Conservation (phyloP, 2,888 invertebrate species). For the Folsomia manolachei region DNA sequence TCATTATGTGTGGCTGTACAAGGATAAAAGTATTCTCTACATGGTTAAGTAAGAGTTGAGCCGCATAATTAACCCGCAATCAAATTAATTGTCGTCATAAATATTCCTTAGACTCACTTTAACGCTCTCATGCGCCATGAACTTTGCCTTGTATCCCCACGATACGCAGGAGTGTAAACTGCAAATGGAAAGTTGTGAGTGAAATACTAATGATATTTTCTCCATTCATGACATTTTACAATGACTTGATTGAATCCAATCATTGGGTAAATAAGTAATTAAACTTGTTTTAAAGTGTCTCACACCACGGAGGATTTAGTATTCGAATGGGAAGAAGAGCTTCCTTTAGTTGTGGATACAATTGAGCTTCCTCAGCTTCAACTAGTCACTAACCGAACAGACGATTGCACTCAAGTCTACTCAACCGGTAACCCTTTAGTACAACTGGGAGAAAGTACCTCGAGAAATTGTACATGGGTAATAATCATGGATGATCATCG, state of each 20-base stretch:
- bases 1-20: constrained; percentile 88
- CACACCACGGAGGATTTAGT: constrained; percentile 92
- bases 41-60: constrained; percentile 70
- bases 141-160: constrained; percentile 89
- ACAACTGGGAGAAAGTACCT: background rate
- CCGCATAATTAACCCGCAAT: background rate
- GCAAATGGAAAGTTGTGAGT: constrained; percentile 93
- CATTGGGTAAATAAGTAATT: background rate
- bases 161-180: constrained; percentile 91
- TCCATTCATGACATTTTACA: no score
- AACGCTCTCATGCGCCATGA: constrained; percentile 88
- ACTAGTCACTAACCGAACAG: constrained; percentile 81
- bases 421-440: constrained; percentile 66
- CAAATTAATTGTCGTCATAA: background rate
- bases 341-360: constrained; percentile 81
- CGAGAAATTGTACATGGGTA: no score
- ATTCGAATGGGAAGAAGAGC: constrained; percentile 89
- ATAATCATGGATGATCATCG: background rate
- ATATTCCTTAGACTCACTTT: constrained; percentile 66
- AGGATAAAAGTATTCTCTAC: constrained; percentile 78
- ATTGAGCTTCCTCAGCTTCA: constrained; percentile 86
- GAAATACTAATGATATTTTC: constrained; percentile 20
- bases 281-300: constrained; percentile 65
- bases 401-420: constrained; percentile 88
- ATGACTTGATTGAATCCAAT: no score